Base-by-base conservation (phyloP, 92 coral and sea anemone species). In the Palythoa caribaeorum region DNA sequence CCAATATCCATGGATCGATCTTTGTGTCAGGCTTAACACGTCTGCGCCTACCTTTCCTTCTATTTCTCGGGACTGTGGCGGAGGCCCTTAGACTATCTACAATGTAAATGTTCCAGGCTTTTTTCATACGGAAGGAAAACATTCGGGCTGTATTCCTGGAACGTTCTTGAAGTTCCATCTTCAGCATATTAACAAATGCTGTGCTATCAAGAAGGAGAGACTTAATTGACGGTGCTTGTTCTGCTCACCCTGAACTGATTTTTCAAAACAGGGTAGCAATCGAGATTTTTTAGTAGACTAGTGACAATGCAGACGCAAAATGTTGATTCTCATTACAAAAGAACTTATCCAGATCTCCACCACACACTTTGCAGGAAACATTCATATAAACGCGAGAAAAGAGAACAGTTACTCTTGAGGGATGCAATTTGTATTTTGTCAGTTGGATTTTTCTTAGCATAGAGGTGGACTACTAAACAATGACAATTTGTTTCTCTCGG, bases 391-490 rank as follows among this genome's bases (percentile, higher is more conserved):
- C 87, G 84, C 3, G 90, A 79, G 87, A 92, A 94, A 35, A 94
- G 87, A 57, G 94, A 83, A 69, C 98, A 94, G 92, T 94, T 87
- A 40, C 90, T 87, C 92, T 94, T 94, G 11, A 94, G 92, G 0
- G 94, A 91, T 36, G 91, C 78, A 1, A 92, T 87, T 50, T 92
- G 74, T 47, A 87, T 20, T 60, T 91, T 87, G 59, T 87, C 86
- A 11, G n/a, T 69, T 84, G 28, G 94, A 92, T 54, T 83, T 87
- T 68, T 28, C 90, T 87, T 66, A 77, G 28, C 77, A 16, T 19
- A 5, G 50, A 44, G 50, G 50, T 44, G 50, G 50, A 44, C 5
- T 44, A 2, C 6, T 4, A 44, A 44, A 44, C 5, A 44, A 8
- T 44, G 50, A 44, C 6, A 44, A 44, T 44, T 44, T 44, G 50